A percentile compares a stretch with the other conserved stretches of the same genome.
These are phyloP conservation scores for Lacerta bilineata DNA, from an alignment of 2,797 vertebrate genomes.

Conservation along the genomic window DNA sequence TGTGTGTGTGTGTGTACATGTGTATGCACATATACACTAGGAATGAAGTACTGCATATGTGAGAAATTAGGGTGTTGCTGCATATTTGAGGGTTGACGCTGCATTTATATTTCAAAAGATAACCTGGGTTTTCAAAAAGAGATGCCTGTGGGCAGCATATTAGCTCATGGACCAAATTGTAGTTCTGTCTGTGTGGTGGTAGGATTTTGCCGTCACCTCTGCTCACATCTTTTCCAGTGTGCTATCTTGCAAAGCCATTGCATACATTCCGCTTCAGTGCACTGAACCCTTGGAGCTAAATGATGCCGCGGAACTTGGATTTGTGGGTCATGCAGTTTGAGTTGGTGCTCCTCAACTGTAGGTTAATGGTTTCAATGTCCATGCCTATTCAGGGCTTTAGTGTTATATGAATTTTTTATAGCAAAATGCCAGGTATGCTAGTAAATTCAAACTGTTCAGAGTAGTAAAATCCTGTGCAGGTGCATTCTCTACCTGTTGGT, in stretches of 20 bases:
- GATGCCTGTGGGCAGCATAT: background rate
- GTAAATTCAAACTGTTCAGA: background rate
- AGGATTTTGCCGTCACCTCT: background rate
- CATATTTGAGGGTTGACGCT: background rate
- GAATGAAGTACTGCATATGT: background rate
- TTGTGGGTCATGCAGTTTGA: background rate
- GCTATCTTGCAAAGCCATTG: background rate
- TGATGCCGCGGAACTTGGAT: background rate
- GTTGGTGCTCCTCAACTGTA: background rate
- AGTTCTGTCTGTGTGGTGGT: background rate
- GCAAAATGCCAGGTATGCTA: background rate
- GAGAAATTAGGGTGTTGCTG: background rate
- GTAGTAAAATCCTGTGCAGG: background rate
- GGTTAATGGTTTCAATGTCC: background rate
- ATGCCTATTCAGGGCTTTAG: background rate
- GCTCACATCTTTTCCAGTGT: background rate
- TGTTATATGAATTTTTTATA: background rate
- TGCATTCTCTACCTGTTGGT: background rate
- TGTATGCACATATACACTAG: background rate
- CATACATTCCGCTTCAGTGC: background rate
- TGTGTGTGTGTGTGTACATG: background rate
- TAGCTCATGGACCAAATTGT: background rate
- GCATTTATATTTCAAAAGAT: background rate
- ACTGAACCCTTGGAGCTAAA: background rate
- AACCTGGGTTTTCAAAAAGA: background rate